Base-by-base conservation (phyloP, 1,140 invertebrate genomes). In the Lutraria rhynchaena region DNA sequence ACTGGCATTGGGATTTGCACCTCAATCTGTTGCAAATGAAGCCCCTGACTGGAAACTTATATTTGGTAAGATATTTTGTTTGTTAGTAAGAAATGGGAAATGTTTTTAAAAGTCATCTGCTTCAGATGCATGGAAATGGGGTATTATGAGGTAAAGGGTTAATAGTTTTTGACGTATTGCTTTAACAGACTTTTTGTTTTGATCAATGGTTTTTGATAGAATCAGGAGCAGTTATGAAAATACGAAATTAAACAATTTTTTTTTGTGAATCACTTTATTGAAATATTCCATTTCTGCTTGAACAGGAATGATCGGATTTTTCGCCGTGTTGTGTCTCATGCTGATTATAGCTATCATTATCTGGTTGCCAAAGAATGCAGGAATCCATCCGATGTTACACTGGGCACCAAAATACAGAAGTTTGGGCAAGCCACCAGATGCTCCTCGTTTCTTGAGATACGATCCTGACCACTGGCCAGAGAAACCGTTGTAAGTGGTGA, bases 21-120 rank as follows among this genome's bases (percentile, higher is more conserved):
- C 88, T 46, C 57, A 82, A 22, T 57, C 53, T 0, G 85, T 86
- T 1, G 44, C 76, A 13, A 92, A 92, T 73, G 78, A 87, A 49
- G 91, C 83, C 24, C 91, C 91, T n/a, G 91, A 92, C 82, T 90
- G 89, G 89, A 87, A 83, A 31, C 85, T 92, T 44, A 91, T 92
- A 35, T 81, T 87, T 41, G 89, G 90, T 91, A 80, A 60, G 81
- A 49, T 49, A 51, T 37, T 70, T 58, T 67, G 46, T 1, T 46
- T n/a, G n/a, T n/a, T n/a, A n/a, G n/a, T n/a, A n/a, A n/a, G n/a
- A n/a, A n/a, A n/a, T n/a, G n/a, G n/a, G n/a, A n/a, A 15, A 35
- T n/a, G n/a, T n/a, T n/a, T n/a, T n/a, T n/a, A n/a, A n/a, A n/a
- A n/a, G n/a, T n/a, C n/a, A n/a, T n/a, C n/a, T n/a, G n/a, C n/a